Evolutionary conservation across 2,113 vertebrate genomes (phyloP).

Genomic region (Trichechus manatus): DNA sequence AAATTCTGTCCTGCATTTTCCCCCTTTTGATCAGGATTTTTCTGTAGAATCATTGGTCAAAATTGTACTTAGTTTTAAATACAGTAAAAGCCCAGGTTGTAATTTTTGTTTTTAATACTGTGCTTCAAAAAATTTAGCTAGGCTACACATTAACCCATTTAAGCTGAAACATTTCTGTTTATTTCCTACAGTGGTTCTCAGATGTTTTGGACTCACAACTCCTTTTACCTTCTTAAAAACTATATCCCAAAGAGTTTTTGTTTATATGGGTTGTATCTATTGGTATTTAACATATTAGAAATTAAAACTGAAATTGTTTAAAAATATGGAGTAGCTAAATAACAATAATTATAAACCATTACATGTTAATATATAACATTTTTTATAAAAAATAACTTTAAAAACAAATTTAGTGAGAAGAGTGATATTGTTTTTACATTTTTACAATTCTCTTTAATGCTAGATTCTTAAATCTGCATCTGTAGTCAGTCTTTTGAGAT

Average conservation of each 20-base stretch:
- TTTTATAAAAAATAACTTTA: background rate
- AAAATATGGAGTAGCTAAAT: background rate
- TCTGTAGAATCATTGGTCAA: background rate
- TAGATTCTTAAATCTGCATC: background rate
- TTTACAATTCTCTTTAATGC: background rate
- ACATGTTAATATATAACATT: background rate
- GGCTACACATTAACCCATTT: background rate
- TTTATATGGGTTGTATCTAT: background rate
- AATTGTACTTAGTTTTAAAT: background rate
- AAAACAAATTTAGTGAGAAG: background rate
- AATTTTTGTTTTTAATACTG: background rate
- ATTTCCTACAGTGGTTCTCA: background rate
- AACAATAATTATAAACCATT: background rate
- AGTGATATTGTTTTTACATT: background rate
- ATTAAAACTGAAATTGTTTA: background rate
- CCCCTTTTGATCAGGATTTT: background rate
- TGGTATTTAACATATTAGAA: background rate
- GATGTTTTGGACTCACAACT: background rate
- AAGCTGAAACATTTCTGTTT: constrained; percentile 9
- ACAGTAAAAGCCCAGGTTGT: background rate
- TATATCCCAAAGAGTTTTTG: background rate
- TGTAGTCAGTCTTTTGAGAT: background rate
- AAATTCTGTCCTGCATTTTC: background rate
- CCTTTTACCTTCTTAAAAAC: background rate
- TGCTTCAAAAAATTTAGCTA: constrained; percentile 3